Base-by-base conservation (phyloP, 2,797 vertebrate genomes). In the Etheostoma perlongum region DNA sequence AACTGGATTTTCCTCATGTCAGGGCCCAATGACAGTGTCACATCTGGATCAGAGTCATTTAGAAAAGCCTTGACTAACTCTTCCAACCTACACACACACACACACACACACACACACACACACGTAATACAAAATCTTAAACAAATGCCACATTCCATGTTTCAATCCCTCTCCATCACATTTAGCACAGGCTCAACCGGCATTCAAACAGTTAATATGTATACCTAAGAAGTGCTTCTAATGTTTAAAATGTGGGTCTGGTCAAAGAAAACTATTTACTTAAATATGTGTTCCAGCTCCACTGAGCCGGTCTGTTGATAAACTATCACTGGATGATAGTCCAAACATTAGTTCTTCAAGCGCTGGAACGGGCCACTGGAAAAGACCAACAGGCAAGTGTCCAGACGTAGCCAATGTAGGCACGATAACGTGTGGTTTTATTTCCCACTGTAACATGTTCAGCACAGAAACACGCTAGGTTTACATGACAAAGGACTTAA, bases 1-100 rank as follows among this genome's bases (percentile, higher is more conserved):
- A 94, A 83, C 51, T 96, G 96, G 76, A 99, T 97, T 92, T 97
- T 99, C 79, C 96, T 95, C 96, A 97, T 96, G 85, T 99, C 98
- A 19, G 96, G 85, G 59, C 96, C 98, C 79, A 99, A 79, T 44
- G 96, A 96, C 48, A 99, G 90, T 36, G 80, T 92, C 49, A 87
- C 93, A 7, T 96, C 95, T 68, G 95, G 95, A 86, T 97, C 96
- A n/a, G 88, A 82, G 77, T 99, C 97, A 80, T 96, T 85, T 10
- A 99, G 78, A 93, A 96, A 99, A 5, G 60, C 70, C 78, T 92
- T 91, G 57, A 97, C 84, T 66, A 93, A 89, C 61, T 96, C 94
- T 59, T 96, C 93, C 88, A 98, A 88, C 78, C 98, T 99, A 85
- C 72, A 82, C 30, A 84, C 30, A 84, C 51, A 82, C 13, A 86